Evolutionary conservation across 2,888 invertebrate species (phyloP), one percentile per base, ranked within the genome.

Genomic region (Nyleta sp.): DNA sequence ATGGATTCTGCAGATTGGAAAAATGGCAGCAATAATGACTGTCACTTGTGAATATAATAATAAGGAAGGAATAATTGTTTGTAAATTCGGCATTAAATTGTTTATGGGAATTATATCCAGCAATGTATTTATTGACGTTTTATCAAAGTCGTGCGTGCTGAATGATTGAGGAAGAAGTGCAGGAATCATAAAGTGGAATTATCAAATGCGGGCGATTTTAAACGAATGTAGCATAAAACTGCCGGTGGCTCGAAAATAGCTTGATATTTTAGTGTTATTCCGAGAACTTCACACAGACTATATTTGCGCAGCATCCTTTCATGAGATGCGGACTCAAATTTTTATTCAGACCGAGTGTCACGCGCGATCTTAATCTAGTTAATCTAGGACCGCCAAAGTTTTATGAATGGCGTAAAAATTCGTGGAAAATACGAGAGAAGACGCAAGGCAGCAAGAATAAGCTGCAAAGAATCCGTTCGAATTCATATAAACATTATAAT

Each of bases 281-380:
- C 38, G 20, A 17, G 74, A 74, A 74, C 15, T 74, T 38, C 42
- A 42, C 44, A 4, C 17, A 44, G 28, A 67, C 53, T 35, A 74
- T 74, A 67, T 67, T 74, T 74, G 74, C 74, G 67, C 38, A 74
- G 74, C 40, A 73, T 65, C 65, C 64, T 65, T 73, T 65, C 50
- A 65, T 55, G 42, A 59, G 59, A 65, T 65, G 42, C 55, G 44
- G 18, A 33, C 60, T 13, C 38, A 60, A 59, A 59, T 28, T 67
- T 74, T 74, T 67, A 65, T 74, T 74, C 57, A 74, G 60, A 60
- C 74, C 44, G 50, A 67, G 74, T 74, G 74, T 74, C 74, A 74
- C 74, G 67, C 31, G 74, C 74, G 74, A 67, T 74, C 67, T 74
- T 74, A 74, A 74, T 74, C 74, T 74, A 74, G 73, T 67, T 74